Conservation (phyloP, 2,797 vertebrate species). For the Enteromius trimaculatus region DNA sequence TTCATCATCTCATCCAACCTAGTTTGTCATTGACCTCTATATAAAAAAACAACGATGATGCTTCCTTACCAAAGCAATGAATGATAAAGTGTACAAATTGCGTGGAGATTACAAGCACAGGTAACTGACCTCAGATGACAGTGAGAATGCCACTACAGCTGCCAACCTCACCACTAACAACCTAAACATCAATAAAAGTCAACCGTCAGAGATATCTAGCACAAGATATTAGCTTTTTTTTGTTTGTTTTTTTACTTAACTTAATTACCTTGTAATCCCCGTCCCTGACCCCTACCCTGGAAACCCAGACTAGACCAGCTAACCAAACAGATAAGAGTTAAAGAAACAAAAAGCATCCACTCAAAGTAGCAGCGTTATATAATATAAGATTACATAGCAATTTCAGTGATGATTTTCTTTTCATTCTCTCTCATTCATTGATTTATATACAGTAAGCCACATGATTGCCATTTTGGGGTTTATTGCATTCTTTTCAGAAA, state of each 20-base stretch:
- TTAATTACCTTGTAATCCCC: conserved; percentile 35
- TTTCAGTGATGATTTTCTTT: background rate
- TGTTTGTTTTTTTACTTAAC: background rate
- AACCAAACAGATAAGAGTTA: conserved; percentile 32
- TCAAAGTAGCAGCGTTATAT: background rate
- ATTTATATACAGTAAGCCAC: background rate
- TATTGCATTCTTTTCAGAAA: background rate
- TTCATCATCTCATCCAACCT: background rate
- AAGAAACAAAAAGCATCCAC: conserved; percentile 2
- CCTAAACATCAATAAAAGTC: background rate
- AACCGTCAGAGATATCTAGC: background rate
- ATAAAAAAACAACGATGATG: background rate
- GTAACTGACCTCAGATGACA: background rate
- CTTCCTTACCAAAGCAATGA: background rate
- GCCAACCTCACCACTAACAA: background rate
- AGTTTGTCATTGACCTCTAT: background rate
- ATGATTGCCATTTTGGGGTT: background rate
- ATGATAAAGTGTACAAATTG: background rate
- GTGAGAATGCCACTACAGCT: background rate
- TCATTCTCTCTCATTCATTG: background rate
- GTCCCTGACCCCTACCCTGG: conserved; percentile 20
- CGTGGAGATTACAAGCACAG: background rate
- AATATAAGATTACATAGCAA: background rate
- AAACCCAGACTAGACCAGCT: conserved; percentile 40
- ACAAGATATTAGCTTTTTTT: background rate